These are phyloP conservation scores for Vipera ursinii DNA, from an alignment of 2,797 vertebrate genomes.

Conservation along the genomic window DNA sequence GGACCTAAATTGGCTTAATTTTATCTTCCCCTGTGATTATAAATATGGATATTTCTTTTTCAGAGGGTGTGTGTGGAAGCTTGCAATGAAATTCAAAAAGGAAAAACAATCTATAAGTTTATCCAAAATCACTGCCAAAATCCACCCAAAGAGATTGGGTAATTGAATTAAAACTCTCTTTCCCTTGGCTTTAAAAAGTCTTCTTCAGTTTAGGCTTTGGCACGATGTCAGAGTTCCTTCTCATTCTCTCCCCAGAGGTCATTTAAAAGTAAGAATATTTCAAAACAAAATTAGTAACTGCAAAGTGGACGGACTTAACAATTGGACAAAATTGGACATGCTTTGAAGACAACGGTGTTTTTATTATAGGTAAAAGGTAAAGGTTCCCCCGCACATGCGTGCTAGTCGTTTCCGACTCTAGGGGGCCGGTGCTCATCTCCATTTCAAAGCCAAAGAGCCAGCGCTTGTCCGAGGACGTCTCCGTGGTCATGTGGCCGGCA, in stretches of 20 bases:
- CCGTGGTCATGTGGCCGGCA: too few relatives aligned
- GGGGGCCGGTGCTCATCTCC: too few relatives aligned
- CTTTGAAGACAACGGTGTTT: neutral
- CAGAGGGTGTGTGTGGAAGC: neutral
- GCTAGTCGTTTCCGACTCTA: too few relatives aligned
- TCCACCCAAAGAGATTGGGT: slow-evolving; percentile 52
- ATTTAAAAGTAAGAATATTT: neutral
- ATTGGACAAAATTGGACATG: too few relatives aligned
- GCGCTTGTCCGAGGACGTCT: too few relatives aligned
- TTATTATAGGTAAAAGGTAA: too few relatives aligned
- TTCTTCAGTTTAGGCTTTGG: slow-evolving; percentile 23
- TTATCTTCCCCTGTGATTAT: neutral
- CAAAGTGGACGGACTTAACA: too few relatives aligned
- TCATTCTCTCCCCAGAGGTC: slow-evolving; percentile 15
- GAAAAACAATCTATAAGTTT: slow-evolving; percentile 15
- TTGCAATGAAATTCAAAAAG: slow-evolving; percentile 12
- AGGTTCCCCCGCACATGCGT: too few relatives aligned
- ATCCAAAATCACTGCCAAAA: neutral
- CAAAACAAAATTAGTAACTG: neutral
- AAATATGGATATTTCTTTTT: too few relatives aligned
- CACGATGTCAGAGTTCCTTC: neutral
- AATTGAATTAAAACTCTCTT: slow-evolving; percentile 65
- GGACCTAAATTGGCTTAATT: neutral
- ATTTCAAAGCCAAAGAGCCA: too few relatives aligned
- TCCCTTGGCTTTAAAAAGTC: slow-evolving; percentile 30